Evolutionary conservation across 2,888 invertebrate genomes (phyloP).

Genomic region (Rosalia funebris): DNA sequence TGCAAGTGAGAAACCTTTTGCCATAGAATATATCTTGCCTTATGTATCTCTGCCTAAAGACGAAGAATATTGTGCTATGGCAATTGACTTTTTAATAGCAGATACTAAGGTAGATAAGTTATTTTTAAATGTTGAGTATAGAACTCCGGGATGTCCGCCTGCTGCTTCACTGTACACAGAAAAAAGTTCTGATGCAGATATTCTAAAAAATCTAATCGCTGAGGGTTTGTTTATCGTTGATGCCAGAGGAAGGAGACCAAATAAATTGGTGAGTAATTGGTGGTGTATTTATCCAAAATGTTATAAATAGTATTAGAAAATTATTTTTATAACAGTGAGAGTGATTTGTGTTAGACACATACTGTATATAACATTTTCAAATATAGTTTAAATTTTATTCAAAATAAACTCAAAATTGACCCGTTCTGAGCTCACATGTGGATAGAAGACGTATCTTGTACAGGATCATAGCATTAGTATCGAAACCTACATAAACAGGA

Average conservation of each 20-base stretch:
- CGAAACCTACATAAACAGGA: too few relatives aligned
- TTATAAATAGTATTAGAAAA: slow-evolving; percentile 4
- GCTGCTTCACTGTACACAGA: slow-evolving; percentile 68
- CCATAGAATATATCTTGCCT: slow-evolving; percentile 87
- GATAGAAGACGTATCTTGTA: too few relatives aligned
- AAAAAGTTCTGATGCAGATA: slow-evolving; percentile 71
- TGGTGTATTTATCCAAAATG: slow-evolving; percentile 21
- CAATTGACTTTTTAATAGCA: slow-evolving; percentile 61
- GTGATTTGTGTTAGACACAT: too few relatives aligned
- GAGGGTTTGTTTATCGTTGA: slow-evolving; percentile 90
- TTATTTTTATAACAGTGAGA: too few relatives aligned
- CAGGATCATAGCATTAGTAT: too few relatives aligned
- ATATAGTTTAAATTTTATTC: too few relatives aligned
- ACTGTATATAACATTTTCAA: too few relatives aligned
- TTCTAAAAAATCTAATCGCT: slow-evolving; percentile 81
- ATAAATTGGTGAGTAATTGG: slow-evolving; percentile 71
- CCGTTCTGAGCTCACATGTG: too few relatives aligned
- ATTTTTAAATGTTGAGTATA: slow-evolving; percentile 85
- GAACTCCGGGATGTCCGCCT: slow-evolving; percentile 67
- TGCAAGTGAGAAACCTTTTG: slow-evolving; percentile 79
- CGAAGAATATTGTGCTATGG: slow-evolving; percentile 83
- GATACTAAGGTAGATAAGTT: slow-evolving; percentile 79
- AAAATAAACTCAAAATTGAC: too few relatives aligned
- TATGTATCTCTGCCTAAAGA: slow-evolving; percentile 87
- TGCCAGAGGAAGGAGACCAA: slow-evolving; percentile 82